Base-by-base conservation (phyloP, 64 coral and sea anemone genomes). In the Hydrozoanthus tunicans region DNA sequence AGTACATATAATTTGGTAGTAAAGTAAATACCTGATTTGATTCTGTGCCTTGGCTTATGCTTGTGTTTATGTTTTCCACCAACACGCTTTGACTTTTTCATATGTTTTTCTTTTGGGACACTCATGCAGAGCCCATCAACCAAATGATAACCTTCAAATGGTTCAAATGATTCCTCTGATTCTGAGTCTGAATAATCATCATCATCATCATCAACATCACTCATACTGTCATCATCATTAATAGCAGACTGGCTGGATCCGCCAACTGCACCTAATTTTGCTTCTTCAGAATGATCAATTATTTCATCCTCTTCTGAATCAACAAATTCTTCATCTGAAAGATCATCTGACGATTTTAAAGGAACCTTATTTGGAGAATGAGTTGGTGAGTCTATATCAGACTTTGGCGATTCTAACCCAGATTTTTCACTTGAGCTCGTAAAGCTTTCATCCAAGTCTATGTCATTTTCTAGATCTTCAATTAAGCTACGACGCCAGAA, bases 261-360 rank as follows among this genome's bases (percentile, higher is more conserved):
- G 15, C 95, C 95, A 53, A 97, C 90, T 6, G 95, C 95, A 90
- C 95, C 95, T 64, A 92, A 55, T 70, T 91, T 93, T 7, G 95
- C 95, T 60, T 97, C 95, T 59, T 85, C 90, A 64, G 89, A 92
- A 92, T 97, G 83, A 91, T 97, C 90, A 24, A 97, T 97, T 2
- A 97, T 70, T 81, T 97, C 95, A 97, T 97, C 95, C 62, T 97
- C 95, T 71, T 85, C 84, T 12, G 95, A 97, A 51, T 97, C 95
- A 57, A 88, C 64, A 79, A 97, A 97, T 25, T 97, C 95, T 73
- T 90, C 95, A 92, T 86, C 89, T 53, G 86, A 93, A 59, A 57
- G 32, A 8, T 94, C 94, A 77, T 86, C 77, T 61, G 86, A 79
- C 71, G n/a, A 14, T 24, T 7, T 73, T 79, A 57, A 1, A 89